Conservation (phyloP, 2,113 vertebrate species). For the Enhydra lutris region DNA sequence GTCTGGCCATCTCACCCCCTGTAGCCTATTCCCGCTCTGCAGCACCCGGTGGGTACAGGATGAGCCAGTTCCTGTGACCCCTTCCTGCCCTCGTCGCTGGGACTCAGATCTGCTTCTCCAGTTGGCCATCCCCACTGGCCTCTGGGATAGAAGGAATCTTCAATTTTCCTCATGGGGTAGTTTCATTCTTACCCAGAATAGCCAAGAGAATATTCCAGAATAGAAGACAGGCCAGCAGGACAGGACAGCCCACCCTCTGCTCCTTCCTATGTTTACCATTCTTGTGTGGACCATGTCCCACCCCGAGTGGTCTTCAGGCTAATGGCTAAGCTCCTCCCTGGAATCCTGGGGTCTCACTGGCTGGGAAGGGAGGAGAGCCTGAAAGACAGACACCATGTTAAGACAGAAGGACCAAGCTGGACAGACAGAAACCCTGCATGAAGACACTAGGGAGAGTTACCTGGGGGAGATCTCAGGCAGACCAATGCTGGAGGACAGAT, state of each 20-base stretch:
- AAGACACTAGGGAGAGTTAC: background rate
- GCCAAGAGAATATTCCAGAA: background rate
- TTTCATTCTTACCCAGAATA: constrained; percentile 56
- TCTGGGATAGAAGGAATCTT: background rate
- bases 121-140: background rate
- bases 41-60: background rate
- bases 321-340: background rate
- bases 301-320: accelerated
- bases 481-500: background rate
- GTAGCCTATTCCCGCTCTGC: background rate
- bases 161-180: background rate
- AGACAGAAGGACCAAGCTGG: background rate
- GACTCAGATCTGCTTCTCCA: background rate
- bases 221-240: background rate
- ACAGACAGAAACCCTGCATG: no score
- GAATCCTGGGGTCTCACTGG: background rate
- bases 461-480: no score
- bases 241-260: background rate
- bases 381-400: background rate
- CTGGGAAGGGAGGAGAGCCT: background rate
- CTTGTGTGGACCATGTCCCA: background rate
- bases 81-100: background rate
- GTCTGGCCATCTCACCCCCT: no score
- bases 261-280: background rate
- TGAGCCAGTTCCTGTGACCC: background rate